Percentiles rank a stretch among this genome's conserved stretches.
Evolutionary conservation across 2,888 invertebrate species (phyloP).

Genomic region (Flabesymbios commensalis): DNA sequence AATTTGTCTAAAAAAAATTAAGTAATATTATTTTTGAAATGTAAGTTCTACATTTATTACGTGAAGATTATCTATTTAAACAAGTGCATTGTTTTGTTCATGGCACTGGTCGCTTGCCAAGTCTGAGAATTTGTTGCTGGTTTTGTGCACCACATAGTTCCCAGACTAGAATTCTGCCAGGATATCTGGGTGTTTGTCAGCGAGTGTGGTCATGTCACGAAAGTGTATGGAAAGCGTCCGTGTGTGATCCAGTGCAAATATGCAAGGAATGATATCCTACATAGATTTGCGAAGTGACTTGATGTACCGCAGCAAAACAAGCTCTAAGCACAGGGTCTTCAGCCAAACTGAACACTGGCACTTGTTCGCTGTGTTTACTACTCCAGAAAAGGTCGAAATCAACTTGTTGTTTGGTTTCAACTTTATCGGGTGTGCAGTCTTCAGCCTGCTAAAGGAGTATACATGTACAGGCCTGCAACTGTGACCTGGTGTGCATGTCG

Average conservation of each 20-base stretch:
- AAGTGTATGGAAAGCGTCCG: slow-evolving; percentile 39
- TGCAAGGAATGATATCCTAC: slow-evolving; percentile 22
- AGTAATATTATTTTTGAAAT: too few species aligned
- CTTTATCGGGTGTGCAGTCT: not conserved
- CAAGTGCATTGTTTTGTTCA: slow-evolving; percentile 38
- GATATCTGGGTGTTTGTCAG: slow-evolving; percentile 28
- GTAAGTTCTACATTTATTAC: too few species aligned
- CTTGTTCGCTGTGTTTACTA: slow-evolving; percentile 3
- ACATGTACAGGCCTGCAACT: too few species aligned
- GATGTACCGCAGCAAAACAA: not conserved
- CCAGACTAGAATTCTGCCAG: slow-evolving; percentile 29
- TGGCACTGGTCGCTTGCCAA: slow-evolving; percentile 4
- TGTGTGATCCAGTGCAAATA: slow-evolving; percentile 32
- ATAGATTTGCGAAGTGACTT: not conserved
- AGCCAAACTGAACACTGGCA: slow-evolving; percentile 1
- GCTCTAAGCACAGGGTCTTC: not conserved
- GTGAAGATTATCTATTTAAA: too few species aligned
- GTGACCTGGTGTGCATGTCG: not conserved
- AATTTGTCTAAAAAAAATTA: too few species aligned
- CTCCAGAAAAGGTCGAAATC: not conserved
- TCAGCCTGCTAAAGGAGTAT: not conserved
- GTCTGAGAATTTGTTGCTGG: slow-evolving; percentile 17
- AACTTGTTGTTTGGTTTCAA: not conserved
- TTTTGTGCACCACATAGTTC: slow-evolving; percentile 35
- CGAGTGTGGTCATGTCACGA: slow-evolving; percentile 31